These are phyloP conservation scores for Sphaerolaimus hirsutus DNA, from an alignment of 2,888 invertebrate genomes.

Conservation along the genomic window DNA sequence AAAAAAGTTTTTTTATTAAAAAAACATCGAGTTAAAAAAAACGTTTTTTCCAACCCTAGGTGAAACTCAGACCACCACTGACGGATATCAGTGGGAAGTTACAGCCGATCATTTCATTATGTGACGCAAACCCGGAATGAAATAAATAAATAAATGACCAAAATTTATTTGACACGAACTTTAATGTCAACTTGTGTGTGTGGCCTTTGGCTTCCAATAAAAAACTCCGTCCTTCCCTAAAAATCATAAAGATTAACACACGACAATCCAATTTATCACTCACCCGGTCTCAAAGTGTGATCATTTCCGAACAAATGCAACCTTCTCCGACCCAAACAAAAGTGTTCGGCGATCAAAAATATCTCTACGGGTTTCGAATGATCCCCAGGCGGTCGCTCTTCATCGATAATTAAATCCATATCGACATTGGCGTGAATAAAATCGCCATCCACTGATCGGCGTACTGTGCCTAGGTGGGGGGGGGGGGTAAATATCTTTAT, in stretches of 20 bases:
- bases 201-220: too few relatives aligned
- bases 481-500: not conserved
- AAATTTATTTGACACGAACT: too few relatives aligned
- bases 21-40: too few relatives aligned
- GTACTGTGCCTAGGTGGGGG: slow-evolving; percentile 46
- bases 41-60: too few relatives aligned
- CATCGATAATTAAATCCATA: slow-evolving; percentile 86
- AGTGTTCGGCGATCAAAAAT: slow-evolving; percentile 93
- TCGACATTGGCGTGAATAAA: slow-evolving; percentile 97
- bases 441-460: slow-evolving; percentile 81
- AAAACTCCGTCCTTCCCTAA: too few relatives aligned
- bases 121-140: too few relatives aligned
- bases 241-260: not conserved
- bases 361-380: slow-evolving; percentile 94
- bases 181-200: too few relatives aligned
- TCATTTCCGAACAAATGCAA: slow-evolving; percentile 82
- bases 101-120: too few relatives aligned
- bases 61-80: too few relatives aligned
- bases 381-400: slow-evolving; percentile 56
- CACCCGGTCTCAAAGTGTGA: slow-evolving; percentile 68
- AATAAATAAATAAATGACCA: not conserved
- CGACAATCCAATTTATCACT: not conserved
- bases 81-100: too few relatives aligned
- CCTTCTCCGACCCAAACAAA: slow-evolving; percentile 68
- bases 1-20: too few relatives aligned